Percentiles rank a stretch among this genome's conserved stretches.
phyloP scores from a whole-genome alignment of 1,140 invertebrate species.

The Drosophila grimshawi region DNA sequence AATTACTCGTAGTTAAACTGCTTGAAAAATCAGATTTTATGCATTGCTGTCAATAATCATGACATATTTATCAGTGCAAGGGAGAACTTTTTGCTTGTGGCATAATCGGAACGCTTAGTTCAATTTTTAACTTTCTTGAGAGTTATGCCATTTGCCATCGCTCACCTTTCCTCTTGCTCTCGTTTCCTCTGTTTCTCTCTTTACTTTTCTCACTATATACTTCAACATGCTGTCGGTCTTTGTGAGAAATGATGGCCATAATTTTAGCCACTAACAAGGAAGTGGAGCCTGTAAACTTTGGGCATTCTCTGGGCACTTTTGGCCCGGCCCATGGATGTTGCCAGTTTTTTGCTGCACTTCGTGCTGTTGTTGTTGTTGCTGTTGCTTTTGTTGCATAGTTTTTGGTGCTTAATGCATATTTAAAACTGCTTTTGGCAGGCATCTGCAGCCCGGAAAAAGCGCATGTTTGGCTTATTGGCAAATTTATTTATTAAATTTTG shows the following conservation, averaged over 20 bases:
- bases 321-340: constrained; percentile 21
- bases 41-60: constrained; percentile 64
- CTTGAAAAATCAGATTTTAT: constrained; percentile 34
- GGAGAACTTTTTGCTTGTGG: constrained; percentile 54
- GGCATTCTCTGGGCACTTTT: constrained; percentile 30
- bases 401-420: constrained; percentile 74
- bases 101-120: constrained; percentile 50
- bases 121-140: constrained; percentile 23
- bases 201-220: constrained; percentile 3
- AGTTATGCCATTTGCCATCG: constrained; percentile 14
- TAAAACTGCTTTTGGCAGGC: constrained; percentile 59
- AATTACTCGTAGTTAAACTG: constrained; percentile 16
- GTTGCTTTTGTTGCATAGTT: constrained; percentile 53
- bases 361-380: constrained; percentile 19
- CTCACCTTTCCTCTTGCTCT: constrained; percentile 3
- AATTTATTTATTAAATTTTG: constrained; percentile 81
- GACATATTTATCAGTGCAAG: constrained; percentile 50
- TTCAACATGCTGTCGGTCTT: constrained; percentile 20
- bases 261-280: constrained; percentile 78
- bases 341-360: constrained; percentile 28
- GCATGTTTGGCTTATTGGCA: constrained; percentile 78
- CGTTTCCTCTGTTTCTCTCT: constrained; percentile 1
- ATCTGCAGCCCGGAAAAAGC: constrained; percentile 25
- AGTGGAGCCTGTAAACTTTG: constrained; percentile 42
- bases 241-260: constrained; percentile 78